Base-by-base conservation (phyloP, 2,888 invertebrate genomes). In the Ptycholaimellus sp. region DNA sequence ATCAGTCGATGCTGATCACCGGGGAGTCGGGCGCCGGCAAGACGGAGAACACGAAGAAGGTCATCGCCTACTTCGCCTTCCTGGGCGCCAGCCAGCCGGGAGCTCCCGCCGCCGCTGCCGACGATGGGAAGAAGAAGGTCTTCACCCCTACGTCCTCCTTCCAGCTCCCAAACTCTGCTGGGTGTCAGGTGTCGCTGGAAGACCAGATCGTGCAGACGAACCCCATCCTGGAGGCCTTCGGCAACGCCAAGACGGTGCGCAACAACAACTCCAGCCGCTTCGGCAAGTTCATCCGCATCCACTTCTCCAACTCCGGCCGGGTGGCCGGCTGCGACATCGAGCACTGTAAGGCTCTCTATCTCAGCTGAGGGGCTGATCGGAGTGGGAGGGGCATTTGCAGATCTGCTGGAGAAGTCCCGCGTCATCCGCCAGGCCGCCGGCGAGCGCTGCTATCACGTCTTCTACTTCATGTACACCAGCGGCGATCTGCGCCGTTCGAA, bases 221-320 rank as follows among this genome's bases (percentile, higher is more conserved):
- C 70, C 87, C 87, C 56, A 87, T 87, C 55, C 78, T 87, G 70
- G 87, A 87, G 72, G 85, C 87, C 58, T 87, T 87, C 66, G 87
- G 87, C 78, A 87, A 87, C 74, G 87, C 87, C 63, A 87, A 87
- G 75, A 87, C 87, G 62, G 83, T 83, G 67, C 82, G 93, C 77
- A 96, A 96, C 70, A 93, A 93, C 70, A 93, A 93, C 78, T 93
- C 90, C 49, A 93, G 93, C 52, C 85, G 93, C 74, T 93, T 93
- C 80, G 90, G 85, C 76, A 96, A 96, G 78, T 96, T 96, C 76
- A 96, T 96, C 72, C 83, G 96, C 74, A 96, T 96, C 65, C 96
- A 99, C 68, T 96, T 96, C 70, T 90, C 90, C 50, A 81, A 85
- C 52, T 76, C 79, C 67, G 93, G 93, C 66, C 90, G 90, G 74